Evolutionary conservation across 2,113 vertebrate genomes (phyloP).

Genomic region (Paralichthys olivaceus): DNA sequence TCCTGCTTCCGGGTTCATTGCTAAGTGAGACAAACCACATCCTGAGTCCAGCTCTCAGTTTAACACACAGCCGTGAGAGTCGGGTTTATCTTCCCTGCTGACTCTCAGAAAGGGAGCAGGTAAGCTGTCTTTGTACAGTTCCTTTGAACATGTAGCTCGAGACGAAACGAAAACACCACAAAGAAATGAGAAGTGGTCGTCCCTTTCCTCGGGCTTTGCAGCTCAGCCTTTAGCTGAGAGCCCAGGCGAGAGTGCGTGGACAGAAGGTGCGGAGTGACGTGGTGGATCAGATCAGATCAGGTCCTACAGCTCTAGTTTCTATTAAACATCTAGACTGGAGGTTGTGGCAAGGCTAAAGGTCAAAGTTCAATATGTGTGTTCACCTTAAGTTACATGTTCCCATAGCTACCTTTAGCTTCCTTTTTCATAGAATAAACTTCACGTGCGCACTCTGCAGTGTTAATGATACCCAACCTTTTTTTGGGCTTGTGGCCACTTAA

Average conservation of each 20-base stretch:
- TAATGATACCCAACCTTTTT: conserved; percentile 29
- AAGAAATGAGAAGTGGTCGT: not conserved
- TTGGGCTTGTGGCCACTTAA: not conserved
- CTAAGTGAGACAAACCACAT: not conserved
- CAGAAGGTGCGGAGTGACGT: conserved; percentile 4
- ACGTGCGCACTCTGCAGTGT: not conserved
- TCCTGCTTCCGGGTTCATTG: too few species aligned
- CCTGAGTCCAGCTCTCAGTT: not conserved
- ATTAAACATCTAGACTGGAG: not conserved
- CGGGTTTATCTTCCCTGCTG: not conserved
- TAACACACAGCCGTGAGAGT: not conserved
- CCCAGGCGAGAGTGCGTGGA: conserved; percentile 15
- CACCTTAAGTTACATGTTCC: not conserved
- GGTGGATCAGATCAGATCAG: not conserved
- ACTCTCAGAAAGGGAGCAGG: not conserved
- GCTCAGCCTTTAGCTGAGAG: conserved; percentile 23
- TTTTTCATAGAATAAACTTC: not conserved
- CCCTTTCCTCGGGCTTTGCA: not conserved
- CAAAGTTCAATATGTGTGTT: not conserved
- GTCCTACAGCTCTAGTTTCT: conserved; percentile 1
- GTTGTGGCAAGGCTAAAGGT: not conserved
- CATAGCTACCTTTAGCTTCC: not conserved
- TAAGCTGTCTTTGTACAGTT: too few species aligned
- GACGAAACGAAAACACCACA: not conserved
- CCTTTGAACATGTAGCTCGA: too few species aligned